Conservation (phyloP, 2,113 vertebrate species). For the Clarias magur region DNA sequence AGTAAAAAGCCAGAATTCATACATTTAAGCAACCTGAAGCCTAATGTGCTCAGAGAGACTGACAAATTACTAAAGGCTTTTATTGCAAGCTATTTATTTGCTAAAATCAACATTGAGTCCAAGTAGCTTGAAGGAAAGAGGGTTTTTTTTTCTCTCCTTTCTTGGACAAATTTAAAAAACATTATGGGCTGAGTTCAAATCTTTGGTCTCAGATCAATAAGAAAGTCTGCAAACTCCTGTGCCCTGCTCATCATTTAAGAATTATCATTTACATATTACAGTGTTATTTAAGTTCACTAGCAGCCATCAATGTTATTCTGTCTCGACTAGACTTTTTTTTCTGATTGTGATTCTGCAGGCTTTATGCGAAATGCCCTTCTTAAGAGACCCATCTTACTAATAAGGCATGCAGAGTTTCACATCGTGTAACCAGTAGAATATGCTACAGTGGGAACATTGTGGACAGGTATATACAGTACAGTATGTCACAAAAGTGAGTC, state of each 20-base stretch:
- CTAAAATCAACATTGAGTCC: neutral
- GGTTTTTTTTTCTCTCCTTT: neutral
- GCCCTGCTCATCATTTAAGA: constrained; percentile 9
- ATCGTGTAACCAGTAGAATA: neutral
- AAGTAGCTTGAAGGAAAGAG: neutral
- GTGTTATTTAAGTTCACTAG: neutral
- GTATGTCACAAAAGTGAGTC: no score
- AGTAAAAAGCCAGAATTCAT: neutral
- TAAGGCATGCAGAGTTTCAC: neutral
- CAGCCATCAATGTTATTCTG: neutral
- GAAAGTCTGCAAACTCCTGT: neutral
- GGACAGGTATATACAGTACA: no score
- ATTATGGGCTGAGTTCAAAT: neutral
- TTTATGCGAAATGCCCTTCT: constrained; percentile 6
- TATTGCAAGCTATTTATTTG: neutral
- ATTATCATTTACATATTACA: constrained; percentile 19
- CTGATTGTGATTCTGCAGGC: neutral
- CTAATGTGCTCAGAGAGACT: neutral
- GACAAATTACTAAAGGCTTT: neutral
- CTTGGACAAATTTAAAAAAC: neutral
- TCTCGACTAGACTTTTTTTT: neutral
- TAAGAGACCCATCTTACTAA: neutral
- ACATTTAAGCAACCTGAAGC: neutral
- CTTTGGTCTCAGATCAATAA: neutral
- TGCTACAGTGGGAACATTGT: neutral